Percentiles rank a stretch among this genome's conserved stretches.
Conservation (phyloP, 1,140 invertebrate species). For the Eulimnadia texana region DNA sequence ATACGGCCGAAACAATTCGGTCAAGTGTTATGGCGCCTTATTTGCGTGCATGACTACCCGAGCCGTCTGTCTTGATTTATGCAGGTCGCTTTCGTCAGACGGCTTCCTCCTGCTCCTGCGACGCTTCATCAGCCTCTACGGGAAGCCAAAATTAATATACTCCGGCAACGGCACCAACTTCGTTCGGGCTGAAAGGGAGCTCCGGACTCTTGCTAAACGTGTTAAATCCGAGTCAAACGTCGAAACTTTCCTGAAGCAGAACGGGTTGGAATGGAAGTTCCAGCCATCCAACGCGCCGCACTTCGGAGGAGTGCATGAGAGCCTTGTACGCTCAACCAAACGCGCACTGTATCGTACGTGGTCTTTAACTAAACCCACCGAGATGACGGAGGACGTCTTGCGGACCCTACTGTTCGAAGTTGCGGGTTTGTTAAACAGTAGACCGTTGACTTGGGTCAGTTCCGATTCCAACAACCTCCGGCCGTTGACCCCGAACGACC, state of each 20-base stretch:
- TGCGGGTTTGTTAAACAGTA: background rate
- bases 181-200: constrained; percentile 20
- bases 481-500: constrained; percentile 1
- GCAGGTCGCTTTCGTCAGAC: constrained; percentile 25
- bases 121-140: constrained; percentile 29
- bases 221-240: background rate
- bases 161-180: constrained; percentile 31
- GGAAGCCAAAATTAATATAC: constrained; percentile 23
- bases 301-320: constrained; percentile 33
- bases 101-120: constrained; percentile 27
- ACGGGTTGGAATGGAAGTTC: constrained; percentile 29
- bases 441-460: background rate
- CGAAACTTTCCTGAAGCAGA: background rate
- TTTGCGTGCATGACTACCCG: background rate
- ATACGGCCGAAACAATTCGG: background rate
- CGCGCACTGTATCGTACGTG: constrained; percentile 2
- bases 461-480: constrained; percentile 1
- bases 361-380: background rate
- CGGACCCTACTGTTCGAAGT: constrained; percentile 6
- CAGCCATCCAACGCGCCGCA: constrained; percentile 29
- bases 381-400: background rate
- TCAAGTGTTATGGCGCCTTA: background rate
- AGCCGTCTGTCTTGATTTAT: constrained; percentile 23
- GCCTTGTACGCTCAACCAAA: constrained; percentile 22
- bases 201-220: constrained; percentile 11